A percentile compares a stretch with the other conserved stretches of the same genome.
phyloP scores from a whole-genome alignment of 2,797 vertebrate species.

The Pogonophryne albipinna region DNA sequence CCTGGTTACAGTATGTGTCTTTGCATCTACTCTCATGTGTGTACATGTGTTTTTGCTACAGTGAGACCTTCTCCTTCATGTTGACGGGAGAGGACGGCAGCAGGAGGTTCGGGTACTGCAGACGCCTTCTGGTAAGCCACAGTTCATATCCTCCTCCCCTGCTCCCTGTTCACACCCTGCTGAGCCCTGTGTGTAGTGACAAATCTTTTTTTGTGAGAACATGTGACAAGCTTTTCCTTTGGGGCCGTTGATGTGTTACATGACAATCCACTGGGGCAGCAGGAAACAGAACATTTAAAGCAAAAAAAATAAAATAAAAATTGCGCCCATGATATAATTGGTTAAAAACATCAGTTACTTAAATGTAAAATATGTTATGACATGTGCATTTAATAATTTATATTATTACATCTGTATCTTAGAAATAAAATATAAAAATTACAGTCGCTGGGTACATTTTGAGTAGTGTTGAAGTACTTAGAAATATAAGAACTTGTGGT shows the following conservation, averaged over 20 bases:
- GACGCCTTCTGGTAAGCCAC: slow-evolving; percentile 94
- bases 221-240: slow-evolving; percentile 58
- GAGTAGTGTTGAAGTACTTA: not conserved
- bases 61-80: slow-evolving; percentile 99
- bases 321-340: not conserved
- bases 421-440: not conserved
- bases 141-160: slow-evolving; percentile 32
- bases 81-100: slow-evolving; percentile 98
- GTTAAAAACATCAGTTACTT: not conserved
- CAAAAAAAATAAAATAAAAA: not conserved
- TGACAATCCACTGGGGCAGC: slow-evolving; percentile 49
- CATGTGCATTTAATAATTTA: slow-evolving; percentile 9
- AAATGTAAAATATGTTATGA: slow-evolving; percentile 17
- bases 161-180: slow-evolving; percentile 48
- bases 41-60: slow-evolving; percentile 72
- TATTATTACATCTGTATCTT: not conserved
- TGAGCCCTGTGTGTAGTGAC: slow-evolving; percentile 69
- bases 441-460: not conserved
- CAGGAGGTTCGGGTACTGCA: slow-evolving; percentile 97
- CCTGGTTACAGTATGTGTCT: not conserved
- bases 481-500: slow-evolving; percentile 31
- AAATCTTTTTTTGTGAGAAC: slow-evolving; percentile 63
- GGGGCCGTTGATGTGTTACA: slow-evolving; percentile 25
- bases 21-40: slow-evolving; percentile 27
- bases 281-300: slow-evolving; percentile 42